These are phyloP conservation scores for Trissonchulus latispiculum DNA, from an alignment of 2,888 invertebrate species.

Conservation along the genomic window DNA sequence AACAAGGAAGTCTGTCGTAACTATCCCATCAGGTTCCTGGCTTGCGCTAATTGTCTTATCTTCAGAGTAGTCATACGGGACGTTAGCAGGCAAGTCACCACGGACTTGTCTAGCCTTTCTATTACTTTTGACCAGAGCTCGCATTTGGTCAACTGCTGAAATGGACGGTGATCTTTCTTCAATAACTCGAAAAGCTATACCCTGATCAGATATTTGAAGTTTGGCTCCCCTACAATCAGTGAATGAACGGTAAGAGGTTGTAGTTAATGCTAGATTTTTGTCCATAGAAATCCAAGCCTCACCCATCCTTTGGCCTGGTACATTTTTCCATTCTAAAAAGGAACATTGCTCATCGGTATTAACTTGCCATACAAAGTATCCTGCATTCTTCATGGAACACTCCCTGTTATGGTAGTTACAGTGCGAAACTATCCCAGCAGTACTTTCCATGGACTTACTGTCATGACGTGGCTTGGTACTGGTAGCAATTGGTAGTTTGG, in stretches of 20 bases:
- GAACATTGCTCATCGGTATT: not conserved
- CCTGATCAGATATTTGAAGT: not conserved
- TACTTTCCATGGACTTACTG: not conserved
- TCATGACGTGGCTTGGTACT: not conserved
- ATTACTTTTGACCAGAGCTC: too few relatives aligned
- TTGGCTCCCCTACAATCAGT: not conserved
- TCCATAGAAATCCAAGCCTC: not conserved
- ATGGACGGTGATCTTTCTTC: not conserved
- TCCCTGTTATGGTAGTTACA: too few relatives aligned
- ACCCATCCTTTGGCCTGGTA: not conserved
- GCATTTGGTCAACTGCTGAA: not conserved
- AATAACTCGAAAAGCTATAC: not conserved
- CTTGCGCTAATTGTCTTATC: not conserved
- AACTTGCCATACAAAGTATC: not conserved
- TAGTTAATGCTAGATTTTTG: not conserved
- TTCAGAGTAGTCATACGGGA: too few relatives aligned
- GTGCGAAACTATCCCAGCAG: not conserved
- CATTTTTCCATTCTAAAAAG: not conserved
- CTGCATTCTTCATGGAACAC: too few relatives aligned
- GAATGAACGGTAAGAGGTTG: not conserved
- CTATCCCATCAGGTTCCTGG: not conserved
- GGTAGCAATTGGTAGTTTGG: not conserved
- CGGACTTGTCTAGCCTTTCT: too few relatives aligned
- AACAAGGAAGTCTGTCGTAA: not conserved
- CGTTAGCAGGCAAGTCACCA: too few relatives aligned